Evolutionary conservation across 2,888 invertebrate genomes (phyloP).

Genomic region (Asteroscopus sphinx): DNA sequence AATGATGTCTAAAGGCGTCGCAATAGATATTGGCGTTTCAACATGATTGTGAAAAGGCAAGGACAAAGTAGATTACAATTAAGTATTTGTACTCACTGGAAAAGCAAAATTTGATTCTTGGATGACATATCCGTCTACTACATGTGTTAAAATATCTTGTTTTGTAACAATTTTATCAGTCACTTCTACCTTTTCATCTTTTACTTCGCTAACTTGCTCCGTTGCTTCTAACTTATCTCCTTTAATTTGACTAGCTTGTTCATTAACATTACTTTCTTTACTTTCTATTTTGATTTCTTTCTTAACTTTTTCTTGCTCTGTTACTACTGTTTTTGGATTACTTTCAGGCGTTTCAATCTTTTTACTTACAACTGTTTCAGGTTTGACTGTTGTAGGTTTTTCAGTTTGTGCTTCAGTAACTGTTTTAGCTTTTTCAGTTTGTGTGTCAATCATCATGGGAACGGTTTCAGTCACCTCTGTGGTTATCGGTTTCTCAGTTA

Average conservation of each 20-base stretch:
- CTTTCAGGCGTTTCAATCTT: conserved; percentile 29
- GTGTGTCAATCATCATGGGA: conserved; percentile 20
- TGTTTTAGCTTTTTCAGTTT: conserved; percentile 20
- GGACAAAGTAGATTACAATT: conserved; percentile 5
- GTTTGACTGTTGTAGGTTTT: conserved; percentile 8
- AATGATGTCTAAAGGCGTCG: too few species aligned
- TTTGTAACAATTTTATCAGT: conserved; percentile 27
- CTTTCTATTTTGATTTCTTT: conserved; percentile 4
- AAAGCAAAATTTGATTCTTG: conserved; percentile 86
- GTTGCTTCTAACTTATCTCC: conserved; percentile 18
- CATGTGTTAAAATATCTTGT: conserved; percentile 76
- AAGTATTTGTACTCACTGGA: conserved; percentile 73
- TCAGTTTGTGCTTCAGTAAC: conserved; percentile 12
- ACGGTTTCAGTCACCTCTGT: conserved; percentile 25
- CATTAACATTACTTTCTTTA: neutral
- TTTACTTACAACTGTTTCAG: conserved; percentile 21
- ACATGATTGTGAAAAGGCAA: too few species aligned
- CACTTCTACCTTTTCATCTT: conserved; percentile 25
- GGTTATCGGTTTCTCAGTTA: conserved; percentile 22
- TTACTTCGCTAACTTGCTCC: conserved; percentile 24
- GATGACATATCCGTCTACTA: conserved; percentile 83
- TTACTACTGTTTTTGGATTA: conserved; percentile 29
- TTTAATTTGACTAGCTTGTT: conserved; percentile 13
- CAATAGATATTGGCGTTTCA: too few species aligned
- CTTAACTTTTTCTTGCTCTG: conserved; percentile 6